Evolutionary conservation across 2,113 vertebrate species (phyloP).

Genomic region (Mus pahari): DNA sequence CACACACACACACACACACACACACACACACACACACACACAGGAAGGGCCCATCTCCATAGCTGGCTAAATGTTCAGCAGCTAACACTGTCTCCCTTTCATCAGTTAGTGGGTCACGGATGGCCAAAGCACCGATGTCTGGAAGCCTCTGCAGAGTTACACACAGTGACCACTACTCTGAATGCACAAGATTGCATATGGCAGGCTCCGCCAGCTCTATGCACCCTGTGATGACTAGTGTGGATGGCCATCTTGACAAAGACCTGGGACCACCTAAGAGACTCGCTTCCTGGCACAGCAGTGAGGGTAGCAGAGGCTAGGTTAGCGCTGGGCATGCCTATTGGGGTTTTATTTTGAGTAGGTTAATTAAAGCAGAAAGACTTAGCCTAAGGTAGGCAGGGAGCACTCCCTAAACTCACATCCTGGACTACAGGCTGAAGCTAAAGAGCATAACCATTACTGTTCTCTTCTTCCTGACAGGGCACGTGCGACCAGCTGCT

Average conservation of each 20-base stretch:
- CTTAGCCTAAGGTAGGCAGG: background rate
- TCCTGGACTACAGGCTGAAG: too few species aligned
- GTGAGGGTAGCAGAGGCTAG: background rate
- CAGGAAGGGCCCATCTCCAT: too few species aligned
- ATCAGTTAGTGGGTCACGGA: background rate
- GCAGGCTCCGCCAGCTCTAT: rapidly evolving
- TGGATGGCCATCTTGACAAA: background rate
- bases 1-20: too few species aligned
- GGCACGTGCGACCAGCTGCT: background rate
- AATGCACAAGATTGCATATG: rapidly evolving
- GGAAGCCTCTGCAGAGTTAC: background rate
- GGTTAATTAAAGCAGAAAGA: background rate
- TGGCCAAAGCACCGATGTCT: background rate
- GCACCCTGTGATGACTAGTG: background rate
- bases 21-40: too few species aligned
- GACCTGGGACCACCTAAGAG: background rate
- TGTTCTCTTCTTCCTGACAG: background rate
- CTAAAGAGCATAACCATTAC: background rate
- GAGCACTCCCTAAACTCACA: background rate
- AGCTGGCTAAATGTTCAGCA: too few species aligned
- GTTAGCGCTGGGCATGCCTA: too few species aligned
- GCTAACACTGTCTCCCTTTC: too few species aligned
- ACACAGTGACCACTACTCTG: rapidly evolving
- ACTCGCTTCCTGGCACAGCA: background rate
- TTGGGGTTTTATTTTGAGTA: background rate